Evolutionary conservation across 2,113 vertebrate species (phyloP), one percentile per base, ranked within the genome.

Genomic region (Aegithalos caudatus): DNA sequence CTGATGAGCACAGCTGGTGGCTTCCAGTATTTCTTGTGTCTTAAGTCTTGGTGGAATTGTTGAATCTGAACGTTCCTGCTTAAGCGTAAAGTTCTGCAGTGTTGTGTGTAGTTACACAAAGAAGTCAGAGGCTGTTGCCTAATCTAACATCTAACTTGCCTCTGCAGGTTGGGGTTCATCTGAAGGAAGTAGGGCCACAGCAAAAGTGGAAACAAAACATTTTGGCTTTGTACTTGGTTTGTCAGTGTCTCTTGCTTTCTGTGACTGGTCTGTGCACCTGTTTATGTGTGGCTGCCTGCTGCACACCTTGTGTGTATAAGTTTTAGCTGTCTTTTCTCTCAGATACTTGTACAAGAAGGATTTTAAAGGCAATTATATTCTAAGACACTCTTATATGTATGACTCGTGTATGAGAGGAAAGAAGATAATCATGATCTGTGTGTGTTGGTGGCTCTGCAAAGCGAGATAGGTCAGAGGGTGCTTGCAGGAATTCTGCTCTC

Each of bases 351-450:
- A 21, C n/a, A 71, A 4, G 18, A 50, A 64, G 23, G 15, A 35
- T 79, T 94, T 74, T 31, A 58, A 85, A 71, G 44, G 71, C 38
- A 60, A 44, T n/a, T 21, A 1, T 40, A 3, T 44, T 31, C 47
- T 38, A 29, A 40, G 19, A 12, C 5, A 2, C 31, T 51, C 15
- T 35, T 29, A 11, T 0, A 8, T 9, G 5, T 35, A 3, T 60
- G 53, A 40, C 3, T 84, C 18, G 45, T 54, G 24, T 38, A 10
- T n/a, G 38, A 60, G 42, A 70, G n/a, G 38, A 53, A 25, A 0
- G 31, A 28, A 33, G 73, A 44, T 0, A 2, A 6, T 22, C 0
- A 0, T 19, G 50, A 11, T 73, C 24, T 65, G 5, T 5, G 10
- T 9, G 33, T 38, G 29, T 15, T 31, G 35, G 28, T 33, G 7